A percentile compares a stretch with the other conserved stretches of the same genome.
Conservation (phyloP, 2,113 vertebrate genomes). For the Procavia capensis region DNA sequence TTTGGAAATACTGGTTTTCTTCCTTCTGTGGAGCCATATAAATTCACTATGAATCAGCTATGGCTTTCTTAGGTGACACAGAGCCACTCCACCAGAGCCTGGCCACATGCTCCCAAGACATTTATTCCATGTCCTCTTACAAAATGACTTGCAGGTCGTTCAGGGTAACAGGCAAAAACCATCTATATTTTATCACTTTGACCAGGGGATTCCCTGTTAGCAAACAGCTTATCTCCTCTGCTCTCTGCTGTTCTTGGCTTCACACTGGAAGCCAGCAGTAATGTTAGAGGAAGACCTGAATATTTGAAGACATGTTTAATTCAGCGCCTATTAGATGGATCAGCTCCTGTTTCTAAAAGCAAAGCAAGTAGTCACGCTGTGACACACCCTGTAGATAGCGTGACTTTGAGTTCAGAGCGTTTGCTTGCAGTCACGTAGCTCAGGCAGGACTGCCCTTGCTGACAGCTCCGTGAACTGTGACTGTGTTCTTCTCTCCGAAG, state of each 20-base stretch:
- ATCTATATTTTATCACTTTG: constrained; percentile 23
- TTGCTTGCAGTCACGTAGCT: too few species aligned
- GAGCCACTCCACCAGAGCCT: constrained; percentile 69
- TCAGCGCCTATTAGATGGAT: not conserved
- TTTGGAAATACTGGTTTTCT: constrained; percentile 63
- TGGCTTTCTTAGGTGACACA: constrained; percentile 71
- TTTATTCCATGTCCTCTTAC: constrained; percentile 55
- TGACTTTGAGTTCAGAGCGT: not conserved
- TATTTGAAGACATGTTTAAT: constrained; percentile 44
- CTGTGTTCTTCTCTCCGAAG: not conserved
- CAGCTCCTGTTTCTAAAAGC: not conserved
- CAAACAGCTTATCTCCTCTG: not conserved
- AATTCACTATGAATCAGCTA: constrained; percentile 47
- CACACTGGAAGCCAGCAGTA: not conserved
- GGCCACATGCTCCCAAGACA: constrained; percentile 60
- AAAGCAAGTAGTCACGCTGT: not conserved
- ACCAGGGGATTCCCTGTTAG: constrained; percentile 9
- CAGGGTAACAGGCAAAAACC: constrained; percentile 54
- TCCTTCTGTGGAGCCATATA: constrained; percentile 42
- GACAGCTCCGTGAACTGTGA: not conserved
- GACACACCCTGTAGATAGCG: not conserved
- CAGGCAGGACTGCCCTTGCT: not conserved
- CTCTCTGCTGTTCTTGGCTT: constrained; percentile 51
- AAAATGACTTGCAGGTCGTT: constrained; percentile 29
- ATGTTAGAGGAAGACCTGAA: not conserved